Evolutionary conservation across 2,113 vertebrate species (phyloP).

Genomic region (Urocolius indicus): DNA sequence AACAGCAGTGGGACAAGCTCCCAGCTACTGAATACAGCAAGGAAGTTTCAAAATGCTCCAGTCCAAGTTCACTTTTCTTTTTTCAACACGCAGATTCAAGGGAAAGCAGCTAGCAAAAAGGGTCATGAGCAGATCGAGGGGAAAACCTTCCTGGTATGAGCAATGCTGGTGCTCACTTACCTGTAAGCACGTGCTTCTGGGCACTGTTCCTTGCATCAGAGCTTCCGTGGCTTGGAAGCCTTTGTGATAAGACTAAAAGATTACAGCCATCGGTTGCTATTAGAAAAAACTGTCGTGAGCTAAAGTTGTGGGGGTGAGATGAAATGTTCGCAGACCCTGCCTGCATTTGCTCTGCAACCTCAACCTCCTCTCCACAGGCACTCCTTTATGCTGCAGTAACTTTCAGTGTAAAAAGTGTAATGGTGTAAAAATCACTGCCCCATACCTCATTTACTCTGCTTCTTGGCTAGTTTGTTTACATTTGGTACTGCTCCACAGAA

Average conservation of each 20-base stretch:
- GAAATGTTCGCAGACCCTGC: background rate
- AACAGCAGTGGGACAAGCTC: background rate
- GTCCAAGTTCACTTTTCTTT: no score
- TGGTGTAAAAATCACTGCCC: background rate
- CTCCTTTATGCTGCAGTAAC: background rate
- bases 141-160: background rate
- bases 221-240: no score
- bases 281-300: background rate
- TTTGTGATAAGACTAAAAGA: background rate
- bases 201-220: background rate
- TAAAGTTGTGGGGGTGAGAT: background rate
- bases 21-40: background rate
- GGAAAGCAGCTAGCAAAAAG: background rate
- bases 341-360: background rate
- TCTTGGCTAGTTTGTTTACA: background rate
- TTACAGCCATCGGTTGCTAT: background rate
- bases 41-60: background rate
- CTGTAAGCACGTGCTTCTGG: background rate
- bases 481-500: background rate
- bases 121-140: background rate
- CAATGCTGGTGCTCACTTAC: background rate
- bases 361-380: background rate
- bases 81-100: background rate
- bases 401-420: background rate
- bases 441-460: background rate